Evolutionary conservation across 1,140 invertebrate species (phyloP).

Genomic region (Lepidostoma basale): DNA sequence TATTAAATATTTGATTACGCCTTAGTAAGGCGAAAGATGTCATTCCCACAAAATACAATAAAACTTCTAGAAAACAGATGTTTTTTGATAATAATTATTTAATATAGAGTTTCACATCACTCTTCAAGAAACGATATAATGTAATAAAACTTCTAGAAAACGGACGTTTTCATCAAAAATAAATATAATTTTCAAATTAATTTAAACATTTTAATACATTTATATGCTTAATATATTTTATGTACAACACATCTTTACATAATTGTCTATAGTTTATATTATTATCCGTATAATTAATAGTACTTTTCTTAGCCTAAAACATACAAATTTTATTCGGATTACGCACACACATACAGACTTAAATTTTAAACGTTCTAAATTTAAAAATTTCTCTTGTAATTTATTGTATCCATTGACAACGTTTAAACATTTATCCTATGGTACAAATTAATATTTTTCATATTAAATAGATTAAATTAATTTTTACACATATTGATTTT

Average conservation of each 20-base stretch:
- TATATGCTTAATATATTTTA: not conserved
- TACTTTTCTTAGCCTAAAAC: not conserved
- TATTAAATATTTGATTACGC: too few relatives aligned
- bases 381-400: conserved; percentile 6
- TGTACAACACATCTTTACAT: not conserved
- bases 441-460: not conserved
- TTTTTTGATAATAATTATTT: too few relatives aligned
- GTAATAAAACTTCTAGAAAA: too few relatives aligned
- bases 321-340: not conserved
- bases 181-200: too few relatives aligned
- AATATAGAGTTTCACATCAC: too few relatives aligned
- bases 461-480: not conserved
- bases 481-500: not conserved
- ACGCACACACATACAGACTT: not conserved
- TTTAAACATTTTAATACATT: too few relatives aligned
- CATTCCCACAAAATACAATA: too few relatives aligned
- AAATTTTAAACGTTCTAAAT: not conserved
- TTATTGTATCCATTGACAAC: not conserved
- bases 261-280: not conserved
- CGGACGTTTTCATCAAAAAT: too few relatives aligned
- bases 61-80: too few relatives aligned
- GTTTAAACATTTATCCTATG: not conserved
- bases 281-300: not conserved
- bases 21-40: too few relatives aligned
- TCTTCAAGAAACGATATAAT: too few relatives aligned